phyloP scores from a whole-genome alignment of 35 echinoderm and acorn worm genomes.

The Lytechinus variegatus region DNA sequence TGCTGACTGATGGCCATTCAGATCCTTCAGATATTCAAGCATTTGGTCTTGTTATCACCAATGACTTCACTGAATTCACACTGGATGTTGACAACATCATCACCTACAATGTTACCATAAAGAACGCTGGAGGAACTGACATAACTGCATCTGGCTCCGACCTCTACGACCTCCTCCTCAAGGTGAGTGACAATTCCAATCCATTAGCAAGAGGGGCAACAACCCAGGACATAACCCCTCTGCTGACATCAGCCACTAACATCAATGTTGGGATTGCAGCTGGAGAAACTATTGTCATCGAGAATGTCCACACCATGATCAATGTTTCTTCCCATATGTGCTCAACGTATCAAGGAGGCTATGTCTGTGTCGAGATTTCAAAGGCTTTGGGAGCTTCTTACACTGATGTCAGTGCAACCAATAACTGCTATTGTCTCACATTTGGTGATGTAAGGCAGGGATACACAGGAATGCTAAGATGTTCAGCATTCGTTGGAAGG shows the following conservation, averaged over 20 bases:
- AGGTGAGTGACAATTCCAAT: conserved; percentile 47
- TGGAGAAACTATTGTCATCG: conserved; percentile 51
- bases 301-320: conserved; percentile 57
- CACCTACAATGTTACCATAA: conserved; percentile 53
- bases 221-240: neutral
- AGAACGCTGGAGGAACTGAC: conserved; percentile 55
- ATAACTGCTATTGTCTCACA: conserved; percentile 67
- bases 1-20: neutral
- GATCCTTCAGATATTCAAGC: conserved; percentile 62
- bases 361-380: conserved; percentile 63
- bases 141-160: conserved; percentile 1
- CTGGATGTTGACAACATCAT: conserved; percentile 68
- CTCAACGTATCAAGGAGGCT: conserved; percentile 41
- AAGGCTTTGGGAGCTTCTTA: conserved; percentile 48
- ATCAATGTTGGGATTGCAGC: conserved; percentile 49
- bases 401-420: conserved; percentile 55
- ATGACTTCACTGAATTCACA: neutral
- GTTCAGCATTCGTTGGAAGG: conserved; percentile 57
- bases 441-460: conserved; percentile 68
- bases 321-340: conserved; percentile 53
- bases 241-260: conserved; percentile 49
- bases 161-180: conserved; percentile 48
- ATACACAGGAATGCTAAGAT: conserved; percentile 52
- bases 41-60: conserved; percentile 33
- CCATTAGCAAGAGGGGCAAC: conserved; percentile 33